These are phyloP conservation scores for Spondyliosoma cantharus DNA, from an alignment of 2,797 vertebrate genomes.

Conservation along the genomic window DNA sequence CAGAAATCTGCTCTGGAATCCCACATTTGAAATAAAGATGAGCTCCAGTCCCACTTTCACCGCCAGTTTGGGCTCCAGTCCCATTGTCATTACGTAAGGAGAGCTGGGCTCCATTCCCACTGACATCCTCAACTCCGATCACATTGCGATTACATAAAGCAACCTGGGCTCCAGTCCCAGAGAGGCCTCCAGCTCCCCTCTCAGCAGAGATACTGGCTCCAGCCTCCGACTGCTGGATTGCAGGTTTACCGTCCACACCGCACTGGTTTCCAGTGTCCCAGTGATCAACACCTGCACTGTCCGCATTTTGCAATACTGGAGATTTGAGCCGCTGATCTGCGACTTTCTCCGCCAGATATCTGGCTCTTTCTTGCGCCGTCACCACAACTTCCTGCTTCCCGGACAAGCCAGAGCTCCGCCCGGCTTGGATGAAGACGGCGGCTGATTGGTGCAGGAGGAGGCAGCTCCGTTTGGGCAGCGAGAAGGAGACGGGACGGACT, in stretches of 20 bases:
- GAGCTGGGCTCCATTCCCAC: slow-evolving; percentile 53
- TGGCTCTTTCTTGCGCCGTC: slow-evolving; percentile 44
- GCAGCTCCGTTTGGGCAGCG: slow-evolving; percentile 78
- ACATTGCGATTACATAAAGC: slow-evolving; percentile 58
- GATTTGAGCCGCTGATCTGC: slow-evolving; percentile 50
- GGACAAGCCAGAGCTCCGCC: slow-evolving; percentile 39
- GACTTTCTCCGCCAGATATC: slow-evolving; percentile 44
- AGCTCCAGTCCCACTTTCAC: slow-evolving; percentile 50
- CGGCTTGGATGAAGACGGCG: slow-evolving; percentile 76
- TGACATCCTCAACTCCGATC: slow-evolving; percentile 44
- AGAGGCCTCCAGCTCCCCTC: slow-evolving; percentile 30
- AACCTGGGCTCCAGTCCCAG: slow-evolving; percentile 55
- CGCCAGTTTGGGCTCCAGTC: slow-evolving; percentile 40
- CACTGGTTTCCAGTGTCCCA: slow-evolving; percentile 62
- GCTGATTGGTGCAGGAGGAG: slow-evolving; percentile 80
- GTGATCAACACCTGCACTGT: slow-evolving; percentile 18
- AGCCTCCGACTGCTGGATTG: slow-evolving; percentile 40
- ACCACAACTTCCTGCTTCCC: slow-evolving; percentile 49
- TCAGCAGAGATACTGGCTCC: slow-evolving; percentile 48
- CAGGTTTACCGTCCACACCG: slow-evolving; percentile 50
- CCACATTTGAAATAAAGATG: slow-evolving; percentile 55
- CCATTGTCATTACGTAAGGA: slow-evolving; percentile 55
- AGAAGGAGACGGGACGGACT: slow-evolving; percentile 78
- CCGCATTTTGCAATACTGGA: slow-evolving; percentile 26
- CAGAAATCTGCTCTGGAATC: slow-evolving; percentile 32